These are phyloP conservation scores for Xestoiulus laeticollis DNA, from an alignment of 2,888 invertebrate genomes.

Conservation along the genomic window DNA sequence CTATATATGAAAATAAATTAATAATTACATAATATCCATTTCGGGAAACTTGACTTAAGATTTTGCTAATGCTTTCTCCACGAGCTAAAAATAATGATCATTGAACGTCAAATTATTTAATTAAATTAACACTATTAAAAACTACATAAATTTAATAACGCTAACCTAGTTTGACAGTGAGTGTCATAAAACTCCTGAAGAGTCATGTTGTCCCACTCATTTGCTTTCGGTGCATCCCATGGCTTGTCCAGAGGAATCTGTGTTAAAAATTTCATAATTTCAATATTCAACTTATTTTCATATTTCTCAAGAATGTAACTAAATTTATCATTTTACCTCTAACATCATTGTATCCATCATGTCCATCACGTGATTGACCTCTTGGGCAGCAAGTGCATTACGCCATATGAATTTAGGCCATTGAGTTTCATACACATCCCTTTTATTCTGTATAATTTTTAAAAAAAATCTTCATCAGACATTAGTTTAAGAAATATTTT, in stretches of 20 bases:
- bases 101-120: no score
- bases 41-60: no score
- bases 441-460: conserved; percentile 44
- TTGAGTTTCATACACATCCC: conserved; percentile 57
- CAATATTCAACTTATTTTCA: background rate
- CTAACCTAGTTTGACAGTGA: conserved; percentile 61
- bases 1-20: conserved; percentile 54
- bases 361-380: conserved; percentile 61
- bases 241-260: conserved; percentile 58
- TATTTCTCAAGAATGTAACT: background rate
- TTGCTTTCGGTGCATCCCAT: conserved; percentile 61
- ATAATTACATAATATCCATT: no score
- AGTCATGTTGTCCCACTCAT: conserved; percentile 63
- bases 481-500: no score
- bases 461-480: no score
- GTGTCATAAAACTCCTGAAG: conserved; percentile 61
- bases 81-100: no score
- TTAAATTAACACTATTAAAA: no score
- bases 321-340: conserved; percentile 56
- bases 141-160: no score
- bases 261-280: background rate
- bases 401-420: conserved; percentile 60
- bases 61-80: no score
- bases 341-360: conserved; percentile 63
- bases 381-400: conserved; percentile 60